Evolutionary conservation across 2,797 vertebrate genomes (phyloP), one percentile per base, ranked within the genome.

Genomic region (Pelodytes ibericus): DNA sequence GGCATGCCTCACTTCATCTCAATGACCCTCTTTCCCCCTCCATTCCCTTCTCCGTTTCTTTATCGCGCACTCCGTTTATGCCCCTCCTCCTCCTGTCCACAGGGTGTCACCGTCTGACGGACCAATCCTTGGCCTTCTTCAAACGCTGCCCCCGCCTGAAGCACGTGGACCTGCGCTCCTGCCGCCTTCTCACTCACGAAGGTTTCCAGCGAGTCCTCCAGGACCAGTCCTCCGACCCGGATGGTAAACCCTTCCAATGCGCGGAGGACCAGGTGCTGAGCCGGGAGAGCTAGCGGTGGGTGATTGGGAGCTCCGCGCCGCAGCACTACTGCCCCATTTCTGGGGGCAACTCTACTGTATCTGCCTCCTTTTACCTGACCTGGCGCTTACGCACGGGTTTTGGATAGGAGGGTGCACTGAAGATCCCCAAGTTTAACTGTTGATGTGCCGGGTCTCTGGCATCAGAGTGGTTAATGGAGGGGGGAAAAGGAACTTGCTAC

Each of bases 61-160:
- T 11, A 5, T 11, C 33, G 5, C 11, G 33, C 33, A 36, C 11
- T 6, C 33, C 11, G 33, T 36, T 36, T 36, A 5, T 36, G 33
- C 11, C 33, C 11, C 3, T 16, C 15, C 13, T 57, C 24, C 7
- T 30, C 51, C 57, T 10, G 1, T 44, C 41, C 7, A 8, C 80
- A 95, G 95, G 95, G 75, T 96, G 95, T 77, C 88, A 91, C 68
- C 94, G 94, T 80, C 91, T 96, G 87, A 95, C 95, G 10, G 95
- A 96, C 81, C 94, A 94, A 90, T 91, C 91, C 36, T 83, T 96
- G 80, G 88, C 92, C 0, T 82, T 95, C 81, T 87, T 96, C 76
- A 93, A 92, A 2, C 94, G 95, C 83, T 96, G 95, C 82, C 73
- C 91, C 13, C 90, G 90, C 53, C 90, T 97, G 22, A 91, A 91